Conservation (phyloP, 2,888 invertebrate species). For the Nasonovia ribisnigri region DNA sequence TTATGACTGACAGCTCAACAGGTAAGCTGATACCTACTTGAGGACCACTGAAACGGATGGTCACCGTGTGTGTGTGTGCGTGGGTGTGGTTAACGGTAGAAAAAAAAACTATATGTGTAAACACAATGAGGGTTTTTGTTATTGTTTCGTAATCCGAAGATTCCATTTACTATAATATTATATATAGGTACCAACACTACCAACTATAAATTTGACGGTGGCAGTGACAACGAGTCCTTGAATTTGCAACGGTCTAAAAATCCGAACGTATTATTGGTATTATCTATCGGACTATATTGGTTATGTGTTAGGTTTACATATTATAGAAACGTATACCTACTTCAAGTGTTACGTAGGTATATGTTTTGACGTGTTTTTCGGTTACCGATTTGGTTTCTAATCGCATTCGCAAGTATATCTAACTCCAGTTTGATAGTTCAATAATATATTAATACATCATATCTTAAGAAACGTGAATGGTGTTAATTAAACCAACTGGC, state of each 20-base stretch:
- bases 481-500: background rate
- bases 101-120: background rate
- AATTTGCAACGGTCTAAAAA: conserved; percentile 48
- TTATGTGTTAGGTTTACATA: background rate
- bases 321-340: background rate
- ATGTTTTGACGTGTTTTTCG: background rate
- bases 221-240: conserved; percentile 2
- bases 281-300: background rate
- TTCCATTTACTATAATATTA: background rate
- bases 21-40: background rate
- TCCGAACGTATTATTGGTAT: background rate
- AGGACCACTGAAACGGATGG: background rate
- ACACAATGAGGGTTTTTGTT: background rate
- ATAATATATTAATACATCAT: background rate
- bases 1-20: background rate
- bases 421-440: background rate
- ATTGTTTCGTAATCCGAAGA: conserved; percentile 32
- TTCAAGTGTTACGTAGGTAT: background rate
- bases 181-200: background rate
- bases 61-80: background rate
- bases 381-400: background rate
- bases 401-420: background rate
- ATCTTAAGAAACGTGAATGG: background rate
- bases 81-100: background rate
- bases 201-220: background rate